Percentiles rank a stretch among this genome's conserved stretches.
Evolutionary conservation across 2,113 vertebrate genomes (phyloP).

Genomic region (Macrotis lagotis): DNA sequence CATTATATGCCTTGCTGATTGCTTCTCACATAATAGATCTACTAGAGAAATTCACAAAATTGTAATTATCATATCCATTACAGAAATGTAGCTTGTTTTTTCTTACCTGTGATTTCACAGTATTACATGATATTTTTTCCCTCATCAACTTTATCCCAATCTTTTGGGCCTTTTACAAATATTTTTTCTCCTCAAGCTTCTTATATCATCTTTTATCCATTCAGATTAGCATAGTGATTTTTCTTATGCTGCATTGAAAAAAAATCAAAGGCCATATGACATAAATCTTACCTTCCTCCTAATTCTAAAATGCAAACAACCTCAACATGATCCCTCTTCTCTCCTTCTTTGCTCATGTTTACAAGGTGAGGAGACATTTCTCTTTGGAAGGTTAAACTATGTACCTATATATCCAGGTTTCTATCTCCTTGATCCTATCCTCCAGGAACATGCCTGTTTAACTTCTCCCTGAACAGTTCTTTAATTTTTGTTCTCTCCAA

Average conservation of each 20-base stretch:
- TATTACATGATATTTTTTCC: background rate
- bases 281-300: too few species aligned
- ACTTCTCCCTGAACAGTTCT: background rate
- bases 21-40: too few species aligned
- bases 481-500: background rate
- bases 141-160: background rate
- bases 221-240: background rate
- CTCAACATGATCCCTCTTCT: background rate
- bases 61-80: background rate
- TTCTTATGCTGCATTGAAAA: background rate
- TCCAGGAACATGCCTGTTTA: background rate
- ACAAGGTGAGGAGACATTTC: background rate
- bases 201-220: background rate
- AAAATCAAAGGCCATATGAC: background rate
- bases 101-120: too few species aligned
- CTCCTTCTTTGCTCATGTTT: background rate
- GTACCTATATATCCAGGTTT: too few species aligned
- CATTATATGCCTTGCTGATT: background rate
- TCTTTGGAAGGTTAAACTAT: too few species aligned
- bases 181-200: background rate
- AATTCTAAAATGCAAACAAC: background rate
- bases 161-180: background rate
- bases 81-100: too few species aligned
- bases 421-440: background rate
- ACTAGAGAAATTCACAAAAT: background rate